Evolutionary conservation across 2,888 invertebrate genomes (phyloP).

Genomic region (Macropis europaea): DNA sequence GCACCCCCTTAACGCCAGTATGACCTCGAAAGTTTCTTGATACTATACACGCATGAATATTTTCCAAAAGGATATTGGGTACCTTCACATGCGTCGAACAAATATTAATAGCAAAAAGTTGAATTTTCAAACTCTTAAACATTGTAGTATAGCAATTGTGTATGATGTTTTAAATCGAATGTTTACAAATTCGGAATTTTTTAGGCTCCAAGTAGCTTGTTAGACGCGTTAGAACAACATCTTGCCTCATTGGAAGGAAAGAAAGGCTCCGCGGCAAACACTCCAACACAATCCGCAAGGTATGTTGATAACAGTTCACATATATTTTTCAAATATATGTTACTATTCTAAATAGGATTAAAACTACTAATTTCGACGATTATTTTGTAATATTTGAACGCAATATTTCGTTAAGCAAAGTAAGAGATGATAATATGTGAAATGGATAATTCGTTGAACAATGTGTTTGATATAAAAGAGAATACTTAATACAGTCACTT

Average conservation of each 20-base stretch:
- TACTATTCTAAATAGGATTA: slow-evolving; percentile 36
- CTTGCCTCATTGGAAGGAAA: slow-evolving; percentile 95
- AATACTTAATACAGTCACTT: neutral
- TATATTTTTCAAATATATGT: slow-evolving; percentile 7
- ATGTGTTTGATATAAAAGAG: neutral
- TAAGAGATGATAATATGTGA: slow-evolving; percentile 6
- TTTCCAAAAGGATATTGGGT: too few species aligned
- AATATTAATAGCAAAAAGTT: too few species aligned
- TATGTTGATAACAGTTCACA: slow-evolving; percentile 73
- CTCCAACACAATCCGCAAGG: slow-evolving; percentile 93
- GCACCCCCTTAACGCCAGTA: too few species aligned
- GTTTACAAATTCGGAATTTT: slow-evolving; percentile 22
- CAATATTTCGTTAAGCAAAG: slow-evolving; percentile 7
- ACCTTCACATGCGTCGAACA: too few species aligned
- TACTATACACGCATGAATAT: too few species aligned
- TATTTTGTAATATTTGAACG: slow-evolving; percentile 25
- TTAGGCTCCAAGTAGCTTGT: slow-evolving; percentile 94
- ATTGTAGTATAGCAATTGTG: too few species aligned
- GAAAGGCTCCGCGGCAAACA: slow-evolving; percentile 92
- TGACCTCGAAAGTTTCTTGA: too few species aligned
- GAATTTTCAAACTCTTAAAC: too few species aligned
- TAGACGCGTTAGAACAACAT: slow-evolving; percentile 98
- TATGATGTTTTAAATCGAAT: too few species aligned
- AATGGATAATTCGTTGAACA: neutral
- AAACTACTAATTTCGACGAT: slow-evolving; percentile 14